Evolutionary conservation across 2,113 vertebrate genomes (phyloP).

Genomic region (Oreotragus oreotragus): DNA sequence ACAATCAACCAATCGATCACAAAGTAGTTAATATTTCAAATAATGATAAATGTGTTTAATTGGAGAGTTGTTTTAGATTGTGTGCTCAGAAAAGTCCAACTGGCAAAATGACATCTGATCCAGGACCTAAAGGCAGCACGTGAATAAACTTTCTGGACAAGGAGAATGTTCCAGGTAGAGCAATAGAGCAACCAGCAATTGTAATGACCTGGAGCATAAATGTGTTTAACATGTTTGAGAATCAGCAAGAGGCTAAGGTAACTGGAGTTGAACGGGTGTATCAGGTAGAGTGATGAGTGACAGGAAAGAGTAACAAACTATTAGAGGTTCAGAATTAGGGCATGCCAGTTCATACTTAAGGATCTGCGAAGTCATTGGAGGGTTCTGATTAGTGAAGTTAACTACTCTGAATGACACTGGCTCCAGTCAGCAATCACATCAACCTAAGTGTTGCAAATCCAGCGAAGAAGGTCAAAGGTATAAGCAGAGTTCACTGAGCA

Average conservation of each 20-base stretch:
- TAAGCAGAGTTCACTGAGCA: not conserved
- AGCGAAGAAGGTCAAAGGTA: not conserved
- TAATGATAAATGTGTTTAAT: not conserved
- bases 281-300: not conserved
- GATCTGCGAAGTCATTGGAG: not conserved
- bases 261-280: fast-evolving
- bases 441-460: not conserved
- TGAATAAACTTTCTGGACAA: not conserved
- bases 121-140: not conserved
- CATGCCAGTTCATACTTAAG: not conserved
- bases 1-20: not conserved
- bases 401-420: not conserved
- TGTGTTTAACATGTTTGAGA: not conserved
- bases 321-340: not conserved
- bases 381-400: not conserved
- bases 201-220: not conserved
- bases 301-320: not conserved
- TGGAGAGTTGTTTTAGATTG: not conserved
- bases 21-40: not conserved
- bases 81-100: not conserved
- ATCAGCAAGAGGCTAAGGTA: not conserved
- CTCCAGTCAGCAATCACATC: not conserved
- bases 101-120: not conserved
- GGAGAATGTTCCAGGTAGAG: not conserved
- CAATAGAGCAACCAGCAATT: no score